Evolutionary conservation across 1,140 invertebrate genomes (phyloP), one percentile per base, ranked within the genome.

Genomic region (Popillia japonica): DNA sequence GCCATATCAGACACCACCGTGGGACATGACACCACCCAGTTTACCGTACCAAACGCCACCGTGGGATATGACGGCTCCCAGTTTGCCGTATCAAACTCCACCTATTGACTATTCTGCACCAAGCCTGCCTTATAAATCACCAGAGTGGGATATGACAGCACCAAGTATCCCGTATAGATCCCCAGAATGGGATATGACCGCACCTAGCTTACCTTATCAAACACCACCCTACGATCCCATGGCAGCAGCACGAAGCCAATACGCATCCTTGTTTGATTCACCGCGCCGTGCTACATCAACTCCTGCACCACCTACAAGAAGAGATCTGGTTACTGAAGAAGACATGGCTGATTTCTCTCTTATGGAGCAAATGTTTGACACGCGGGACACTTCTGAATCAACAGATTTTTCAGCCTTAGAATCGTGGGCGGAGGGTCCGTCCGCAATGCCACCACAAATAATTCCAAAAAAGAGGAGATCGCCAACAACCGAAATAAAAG

Each of bases 11-110:
- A 74, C 40, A 8, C 72, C 72, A 3, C 7, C 11, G 20, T 40
- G 72, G 72, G 72, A 74, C 41, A 61, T 55, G 55, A 27, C 20
- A 23, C 41, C 75, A 55, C 7, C 75, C 23, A 75, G 77, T 76
- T 34, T 78, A n/a, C 72, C 77, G 41, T 79, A 79, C 20, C 59
- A 61, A 44, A 79, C 76, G 42, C 76, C 61, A 55, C 76, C 72
- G 14, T 73, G 40, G 27, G 27, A 73, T 34, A 59, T 48, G 48
- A 17, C 41, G 7, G 75, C 75, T n/a, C 75, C 75, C 20, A 75
- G 72, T 78, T 48, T 78, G 22, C 72, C 77, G 73, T 79, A 79
- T 20, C 59, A 61, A 17, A 79, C 72, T 20, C 76, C 22, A 0
- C 61, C 22, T 11, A 22, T 68, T n/a, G 61, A 68, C 2, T 20